Base-by-base conservation (phyloP, 2,113 vertebrate species). In the Gymnocephalus cernua region DNA sequence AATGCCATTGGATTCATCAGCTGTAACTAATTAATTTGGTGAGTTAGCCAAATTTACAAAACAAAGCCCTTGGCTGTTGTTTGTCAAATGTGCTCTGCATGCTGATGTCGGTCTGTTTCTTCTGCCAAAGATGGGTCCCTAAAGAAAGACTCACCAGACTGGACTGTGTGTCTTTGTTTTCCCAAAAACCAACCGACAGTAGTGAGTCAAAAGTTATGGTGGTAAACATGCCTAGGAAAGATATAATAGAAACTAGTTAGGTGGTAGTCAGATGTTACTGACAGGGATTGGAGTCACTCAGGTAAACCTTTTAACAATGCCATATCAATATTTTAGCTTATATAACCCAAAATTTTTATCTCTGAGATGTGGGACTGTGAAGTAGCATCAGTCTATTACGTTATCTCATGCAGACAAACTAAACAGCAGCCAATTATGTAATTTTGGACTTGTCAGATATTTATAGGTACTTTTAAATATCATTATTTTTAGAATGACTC, bases 151-250 rank as follows among this genome's bases (percentile, higher is more conserved):
- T 45, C 48, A 68, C 48, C 62, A 74, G 48, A 47, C 44, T 58
- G 64, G 23, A 86, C 27, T 25, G 23, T 0, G 56, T 58, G 53
- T 74, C 54, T 77, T 61, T 70, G 70, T 25, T 82, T 53, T 51
- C 48, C 27, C 64, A 48, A 77, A 69, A 73, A 58, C 47, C 50
- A 58, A 65, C 25, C 21, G 25, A 41, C 65, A 65, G 58, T 51
- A 3, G 32, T 77, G 64, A 85, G 68, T 80, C 80, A 72, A 79
- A 86, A 62, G n/a, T 57, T 57, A 56, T 68, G 47, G 23, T 79
- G 77, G 62, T 69, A 27, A 83, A 85, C 57, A 86, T 59, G 45
- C 25, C 44, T 8, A 4, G 1, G 50, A 72, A 19, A 68, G 50
- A 9, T 4, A 18, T 2, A 14, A 50, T 35, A 47, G 32, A 41